phyloP scores from a whole-genome alignment of 2,113 vertebrate genomes.

The Brachyhypopomus occidentalis region DNA sequence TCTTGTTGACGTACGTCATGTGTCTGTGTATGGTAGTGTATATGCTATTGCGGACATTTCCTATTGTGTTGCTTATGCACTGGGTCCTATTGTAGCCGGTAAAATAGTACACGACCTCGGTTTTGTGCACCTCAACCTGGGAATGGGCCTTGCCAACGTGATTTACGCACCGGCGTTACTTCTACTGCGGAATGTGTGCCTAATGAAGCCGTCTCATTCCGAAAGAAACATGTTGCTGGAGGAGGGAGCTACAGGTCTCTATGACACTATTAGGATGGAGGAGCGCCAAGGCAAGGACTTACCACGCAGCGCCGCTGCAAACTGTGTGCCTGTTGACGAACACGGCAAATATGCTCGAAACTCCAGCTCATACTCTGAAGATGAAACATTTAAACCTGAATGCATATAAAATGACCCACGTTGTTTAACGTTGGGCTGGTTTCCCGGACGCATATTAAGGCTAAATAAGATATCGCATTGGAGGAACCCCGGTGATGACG shows the following conservation, averaged over 20 bases:
- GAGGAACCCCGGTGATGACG: background rate
- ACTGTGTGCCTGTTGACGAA: constrained; percentile 59
- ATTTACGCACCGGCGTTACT: constrained; percentile 93
- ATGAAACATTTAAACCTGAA: constrained; percentile 83
- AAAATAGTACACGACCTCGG: constrained; percentile 94
- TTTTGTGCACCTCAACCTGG: constrained; percentile 91
- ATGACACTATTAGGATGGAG: constrained; percentile 91
- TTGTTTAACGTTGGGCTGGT: background rate
- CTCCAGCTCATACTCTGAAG: constrained; percentile 73
- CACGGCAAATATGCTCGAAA: constrained; percentile 70
- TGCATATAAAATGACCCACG: constrained; percentile 74
- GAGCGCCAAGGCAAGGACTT: constrained; percentile 75
- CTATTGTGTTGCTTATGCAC: constrained; percentile 91
- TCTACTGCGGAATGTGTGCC: constrained; percentile 85
- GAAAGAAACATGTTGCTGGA: constrained; percentile 95
- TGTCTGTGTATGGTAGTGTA: constrained; percentile 94
- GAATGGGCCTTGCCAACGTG: constrained; percentile 94
- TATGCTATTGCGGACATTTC: constrained; percentile 98
- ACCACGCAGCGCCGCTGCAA: constrained; percentile 65
- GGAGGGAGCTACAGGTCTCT: constrained; percentile 90
- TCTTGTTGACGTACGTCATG: constrained; percentile 92
- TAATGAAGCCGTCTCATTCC: constrained; percentile 89
- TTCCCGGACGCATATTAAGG: background rate
- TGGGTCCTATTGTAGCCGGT: constrained; percentile 91
- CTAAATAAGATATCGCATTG: background rate